phyloP scores from a whole-genome alignment of 2,113 vertebrate genomes.

The Canis aureus region DNA sequence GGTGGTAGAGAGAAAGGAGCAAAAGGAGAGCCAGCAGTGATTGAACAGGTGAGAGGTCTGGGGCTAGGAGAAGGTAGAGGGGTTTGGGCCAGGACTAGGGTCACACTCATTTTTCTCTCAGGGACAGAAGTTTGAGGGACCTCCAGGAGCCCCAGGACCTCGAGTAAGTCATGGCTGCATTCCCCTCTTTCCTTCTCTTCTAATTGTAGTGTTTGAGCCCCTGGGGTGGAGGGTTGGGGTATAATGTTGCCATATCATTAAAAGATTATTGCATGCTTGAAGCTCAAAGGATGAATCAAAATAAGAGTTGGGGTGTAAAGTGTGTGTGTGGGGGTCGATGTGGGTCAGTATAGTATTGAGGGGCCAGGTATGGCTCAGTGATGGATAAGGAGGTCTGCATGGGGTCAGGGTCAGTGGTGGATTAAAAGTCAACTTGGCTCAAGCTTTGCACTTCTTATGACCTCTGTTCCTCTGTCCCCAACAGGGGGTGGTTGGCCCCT shows the following conservation, averaged over 20 bases:
- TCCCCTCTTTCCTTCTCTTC: not conserved
- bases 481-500: slow-evolving; percentile 86
- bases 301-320: not conserved
- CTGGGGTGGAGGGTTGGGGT: not conserved
- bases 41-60: slow-evolving; percentile 89
- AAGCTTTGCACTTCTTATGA: not conserved
- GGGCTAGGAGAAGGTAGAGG: not conserved
- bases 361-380: not conserved
- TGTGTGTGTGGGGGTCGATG: not conserved
- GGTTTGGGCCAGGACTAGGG: not conserved
- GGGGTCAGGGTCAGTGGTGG: not conserved
- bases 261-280: not conserved
- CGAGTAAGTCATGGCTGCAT: slow-evolving; percentile 84
- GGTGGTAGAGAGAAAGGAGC: slow-evolving; percentile 89
- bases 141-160: slow-evolving; percentile 88
- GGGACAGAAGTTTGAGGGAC: slow-evolving; percentile 89
- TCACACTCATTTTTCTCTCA: slow-evolving; percentile 78
- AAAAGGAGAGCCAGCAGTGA: slow-evolving; percentile 90
- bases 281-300: not conserved
- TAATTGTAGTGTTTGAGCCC: not conserved
- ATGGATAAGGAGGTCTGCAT: not conserved
- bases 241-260: not conserved
- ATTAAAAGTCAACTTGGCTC: not conserved
- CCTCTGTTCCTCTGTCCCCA: slow-evolving; percentile 48
- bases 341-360: not conserved